Conservation (phyloP, 1,140 invertebrate genomes). For the Hirudo medicinalis region DNA sequence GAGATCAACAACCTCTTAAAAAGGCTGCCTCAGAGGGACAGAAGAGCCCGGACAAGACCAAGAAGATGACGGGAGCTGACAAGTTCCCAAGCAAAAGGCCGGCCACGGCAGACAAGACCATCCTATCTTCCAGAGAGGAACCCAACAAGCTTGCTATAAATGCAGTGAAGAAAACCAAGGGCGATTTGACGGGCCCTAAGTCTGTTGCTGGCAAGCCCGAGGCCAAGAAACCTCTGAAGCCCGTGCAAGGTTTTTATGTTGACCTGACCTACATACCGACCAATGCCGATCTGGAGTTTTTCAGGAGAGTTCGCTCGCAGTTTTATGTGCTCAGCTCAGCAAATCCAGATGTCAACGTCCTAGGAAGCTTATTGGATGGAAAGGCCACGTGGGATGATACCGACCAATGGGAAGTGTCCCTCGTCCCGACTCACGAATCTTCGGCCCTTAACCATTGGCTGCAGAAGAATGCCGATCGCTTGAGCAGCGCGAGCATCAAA, state of each 20-base stretch:
- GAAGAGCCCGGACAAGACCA: conserved; percentile 12
- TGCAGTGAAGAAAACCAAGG: background rate
- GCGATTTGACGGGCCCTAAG: background rate
- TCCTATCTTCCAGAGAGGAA: background rate
- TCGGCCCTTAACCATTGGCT: conserved; percentile 90
- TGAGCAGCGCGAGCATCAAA: conserved; percentile 80
- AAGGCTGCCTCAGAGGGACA: background rate
- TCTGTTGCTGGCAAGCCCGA: conserved; percentile 21
- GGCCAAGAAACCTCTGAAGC: conserved; percentile 29
- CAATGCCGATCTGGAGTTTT: conserved; percentile 87
- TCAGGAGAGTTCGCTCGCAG: conserved; percentile 73
- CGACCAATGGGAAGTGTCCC: conserved; percentile 75
- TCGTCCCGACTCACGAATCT: conserved; percentile 92
- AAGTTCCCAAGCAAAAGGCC: background rate
- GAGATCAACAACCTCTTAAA: conserved; percentile 1
- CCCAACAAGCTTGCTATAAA: background rate
- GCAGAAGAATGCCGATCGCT: conserved; percentile 76
- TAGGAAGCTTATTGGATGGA: conserved; percentile 79
- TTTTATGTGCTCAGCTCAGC: conserved; percentile 92
- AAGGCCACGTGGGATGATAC: conserved; percentile 86
- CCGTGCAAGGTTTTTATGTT: conserved; percentile 56
- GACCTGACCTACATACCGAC: conserved; percentile 90
- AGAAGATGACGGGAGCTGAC: background rate
- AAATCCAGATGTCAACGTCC: conserved; percentile 80
- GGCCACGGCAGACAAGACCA: background rate